Percentiles rank a stretch among this genome's conserved stretches.
Conservation (phyloP, 2,797 vertebrate species). For the Philypnodon macrostomus region DNA sequence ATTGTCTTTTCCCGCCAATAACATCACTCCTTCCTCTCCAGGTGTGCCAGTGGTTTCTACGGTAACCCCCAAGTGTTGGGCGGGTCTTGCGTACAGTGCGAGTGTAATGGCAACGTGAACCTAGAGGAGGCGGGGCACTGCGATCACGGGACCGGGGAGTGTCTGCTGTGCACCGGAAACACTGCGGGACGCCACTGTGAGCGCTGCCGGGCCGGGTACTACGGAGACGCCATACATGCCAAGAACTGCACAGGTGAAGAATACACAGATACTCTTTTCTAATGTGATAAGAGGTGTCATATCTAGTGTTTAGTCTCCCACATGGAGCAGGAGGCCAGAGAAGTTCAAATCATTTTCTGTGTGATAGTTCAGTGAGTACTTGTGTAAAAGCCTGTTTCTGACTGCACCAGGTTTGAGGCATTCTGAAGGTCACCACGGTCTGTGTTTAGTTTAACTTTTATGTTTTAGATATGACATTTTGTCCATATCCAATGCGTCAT, state of each 20-base stretch:
- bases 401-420: not conserved
- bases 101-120: slow-evolving; percentile 86
- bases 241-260: slow-evolving; percentile 86
- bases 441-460: not conserved
- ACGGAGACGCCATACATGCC: slow-evolving; percentile 82
- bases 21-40: slow-evolving; percentile 58
- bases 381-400: not conserved
- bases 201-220: slow-evolving; percentile 82
- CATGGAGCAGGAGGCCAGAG: not conserved
- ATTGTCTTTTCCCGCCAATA: not conserved
- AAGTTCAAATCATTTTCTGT: not conserved
- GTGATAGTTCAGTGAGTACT: no score
- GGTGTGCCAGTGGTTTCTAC: slow-evolving; percentile 89
- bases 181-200: slow-evolving; percentile 85
- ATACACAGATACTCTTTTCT: not conserved
- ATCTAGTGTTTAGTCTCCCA: slow-evolving; percentile 1
- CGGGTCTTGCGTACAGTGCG: slow-evolving; percentile 78
- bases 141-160: slow-evolving; percentile 82
- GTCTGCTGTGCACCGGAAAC: slow-evolving; percentile 84
- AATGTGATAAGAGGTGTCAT: not conserved
- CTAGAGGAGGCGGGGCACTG: slow-evolving; percentile 78
- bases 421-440: not conserved
- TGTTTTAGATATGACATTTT: no score
- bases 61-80: slow-evolving; percentile 85
- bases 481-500: no score